These are phyloP conservation scores for Zeuzera pyrina DNA, from an alignment of 2,888 invertebrate species.

Conservation along the genomic window DNA sequence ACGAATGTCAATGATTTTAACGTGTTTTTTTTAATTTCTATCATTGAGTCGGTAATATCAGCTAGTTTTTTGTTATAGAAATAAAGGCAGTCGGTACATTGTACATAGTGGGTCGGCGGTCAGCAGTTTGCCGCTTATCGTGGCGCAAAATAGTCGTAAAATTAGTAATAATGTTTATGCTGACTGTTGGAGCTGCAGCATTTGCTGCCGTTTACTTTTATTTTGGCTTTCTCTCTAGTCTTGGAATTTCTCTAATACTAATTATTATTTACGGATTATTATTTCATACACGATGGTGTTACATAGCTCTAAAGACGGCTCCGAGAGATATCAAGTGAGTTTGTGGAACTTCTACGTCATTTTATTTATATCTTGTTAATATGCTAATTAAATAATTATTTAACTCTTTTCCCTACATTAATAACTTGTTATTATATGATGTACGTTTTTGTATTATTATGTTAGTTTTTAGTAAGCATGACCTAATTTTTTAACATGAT, in stretches of 20 bases:
- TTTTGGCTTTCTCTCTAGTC: slow-evolving; percentile 76
- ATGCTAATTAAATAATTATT: not conserved
- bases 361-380: not conserved
- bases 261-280: slow-evolving; percentile 75
- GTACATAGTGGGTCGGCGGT: slow-evolving; percentile 24
- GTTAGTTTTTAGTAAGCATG: no score
- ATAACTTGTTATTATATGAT: no score
- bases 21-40: no score
- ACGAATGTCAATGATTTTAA: no score
- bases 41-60: no score
- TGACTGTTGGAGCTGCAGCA: slow-evolving; percentile 50
- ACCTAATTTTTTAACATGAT: no score
- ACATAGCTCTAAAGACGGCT: slow-evolving; percentile 80
- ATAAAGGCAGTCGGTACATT: no score
- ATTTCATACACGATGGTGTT: slow-evolving; percentile 83
- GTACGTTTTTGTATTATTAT: no score
- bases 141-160: slow-evolving; percentile 61
- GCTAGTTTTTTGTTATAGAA: no score
- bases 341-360: slow-evolving; percentile 2
- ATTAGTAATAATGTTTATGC: slow-evolving; percentile 53
- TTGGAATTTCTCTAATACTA: slow-evolving; percentile 75
- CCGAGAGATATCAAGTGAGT: slow-evolving; percentile 83
- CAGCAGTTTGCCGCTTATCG: slow-evolving; percentile 59
- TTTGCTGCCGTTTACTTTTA: slow-evolving; percentile 60
- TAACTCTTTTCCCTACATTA: not conserved